phyloP scores from a whole-genome alignment of 1,140 invertebrate species.

The Radopholus similis region DNA sequence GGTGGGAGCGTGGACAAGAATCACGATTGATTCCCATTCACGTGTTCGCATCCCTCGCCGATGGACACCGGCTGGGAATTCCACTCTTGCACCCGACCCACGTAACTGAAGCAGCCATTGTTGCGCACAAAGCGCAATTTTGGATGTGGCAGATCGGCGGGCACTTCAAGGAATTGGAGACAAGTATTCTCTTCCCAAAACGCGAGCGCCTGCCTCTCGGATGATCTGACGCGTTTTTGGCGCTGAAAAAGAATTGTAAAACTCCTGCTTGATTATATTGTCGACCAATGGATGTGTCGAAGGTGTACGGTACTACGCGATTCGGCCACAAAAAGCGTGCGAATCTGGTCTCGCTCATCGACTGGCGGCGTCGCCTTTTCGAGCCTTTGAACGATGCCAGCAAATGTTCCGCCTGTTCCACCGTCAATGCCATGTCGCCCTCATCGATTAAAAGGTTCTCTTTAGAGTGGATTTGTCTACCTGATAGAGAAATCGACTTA shows the following conservation, averaged over 20 bases:
- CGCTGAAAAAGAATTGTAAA: neutral
- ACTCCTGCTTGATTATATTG: neutral
- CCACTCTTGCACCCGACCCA: neutral
- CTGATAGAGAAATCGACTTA: too few relatives aligned
- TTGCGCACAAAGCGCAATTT: neutral
- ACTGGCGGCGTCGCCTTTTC: too few relatives aligned
- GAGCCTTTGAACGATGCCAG: too few relatives aligned
- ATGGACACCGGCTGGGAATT: conserved; percentile 1
- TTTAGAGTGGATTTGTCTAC: too few relatives aligned
- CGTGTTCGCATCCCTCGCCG: conserved; percentile 25
- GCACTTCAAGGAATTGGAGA: neutral
- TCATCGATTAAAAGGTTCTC: too few relatives aligned
- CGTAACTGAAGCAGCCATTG: conserved; percentile 12
- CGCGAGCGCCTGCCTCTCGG: neutral
- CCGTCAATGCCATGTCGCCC: too few relatives aligned
- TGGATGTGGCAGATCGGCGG: neutral
- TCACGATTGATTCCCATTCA: neutral
- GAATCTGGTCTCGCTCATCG: too few relatives aligned
- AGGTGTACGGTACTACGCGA: neutral
- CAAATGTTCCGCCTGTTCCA: too few relatives aligned
- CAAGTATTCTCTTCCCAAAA: conserved; percentile 8
- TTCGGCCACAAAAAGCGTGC: conserved; percentile 4
- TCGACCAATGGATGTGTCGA: neutral
- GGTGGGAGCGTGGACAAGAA: neutral
- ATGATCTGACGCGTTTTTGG: neutral